Percentiles rank a stretch among this genome's conserved stretches.
Conservation (phyloP, 2,113 vertebrate species). For the Tupaia chinensis region DNA sequence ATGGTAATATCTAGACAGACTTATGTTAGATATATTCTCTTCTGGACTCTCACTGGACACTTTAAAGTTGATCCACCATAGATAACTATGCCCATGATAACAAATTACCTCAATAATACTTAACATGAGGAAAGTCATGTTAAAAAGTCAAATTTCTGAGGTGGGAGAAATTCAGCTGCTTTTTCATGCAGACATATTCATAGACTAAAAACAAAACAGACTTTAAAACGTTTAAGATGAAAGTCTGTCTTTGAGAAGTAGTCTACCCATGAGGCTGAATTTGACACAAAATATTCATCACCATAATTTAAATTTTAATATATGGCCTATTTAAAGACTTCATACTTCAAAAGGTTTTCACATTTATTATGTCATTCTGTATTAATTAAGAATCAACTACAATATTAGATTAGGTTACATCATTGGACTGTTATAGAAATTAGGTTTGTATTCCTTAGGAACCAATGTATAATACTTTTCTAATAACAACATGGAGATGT, state of each 20-base stretch:
- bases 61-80: constrained; percentile 58
- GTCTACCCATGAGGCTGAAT: constrained; percentile 57
- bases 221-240: constrained; percentile 63
- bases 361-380: constrained; percentile 48
- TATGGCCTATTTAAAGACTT: constrained; percentile 49
- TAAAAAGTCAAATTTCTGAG: not conserved
- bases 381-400: constrained; percentile 69
- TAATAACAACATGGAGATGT: constrained; percentile 12
- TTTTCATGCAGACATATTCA: constrained; percentile 38
- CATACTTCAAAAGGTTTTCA: constrained; percentile 49
- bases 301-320: constrained; percentile 73
- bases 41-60: constrained; percentile 58
- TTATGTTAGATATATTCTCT: constrained; percentile 10
- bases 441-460: constrained; percentile 16
- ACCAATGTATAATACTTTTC: not conserved
- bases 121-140: constrained; percentile 26
- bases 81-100: constrained; percentile 43
- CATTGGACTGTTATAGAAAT: constrained; percentile 41
- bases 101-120: constrained; percentile 57
- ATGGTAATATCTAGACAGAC: constrained; percentile 52
- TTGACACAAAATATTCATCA: constrained; percentile 66
- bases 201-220: constrained; percentile 63
- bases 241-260: constrained; percentile 58
- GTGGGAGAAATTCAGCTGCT: not conserved
- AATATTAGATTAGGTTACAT: constrained; percentile 29